Percentiles rank a stretch among this genome's conserved stretches.
phyloP scores from a whole-genome alignment of 2,113 vertebrate genomes.

The Caretta caretta region DNA sequence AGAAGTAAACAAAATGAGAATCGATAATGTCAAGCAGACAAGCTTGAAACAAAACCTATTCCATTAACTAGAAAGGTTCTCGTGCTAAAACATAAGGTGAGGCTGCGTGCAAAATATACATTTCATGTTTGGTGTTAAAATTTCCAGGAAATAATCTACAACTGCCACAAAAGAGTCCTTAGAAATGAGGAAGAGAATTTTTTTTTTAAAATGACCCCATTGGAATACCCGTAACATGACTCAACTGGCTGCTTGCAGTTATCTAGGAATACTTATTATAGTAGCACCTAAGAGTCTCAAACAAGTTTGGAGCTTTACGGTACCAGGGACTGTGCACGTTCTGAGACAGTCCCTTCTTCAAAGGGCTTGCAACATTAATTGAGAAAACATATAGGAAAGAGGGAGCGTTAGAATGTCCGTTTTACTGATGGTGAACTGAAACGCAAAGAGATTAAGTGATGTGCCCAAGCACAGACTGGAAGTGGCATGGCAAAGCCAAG shows the following conservation, averaged over 20 bases:
- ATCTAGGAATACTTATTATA: neutral
- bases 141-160: neutral
- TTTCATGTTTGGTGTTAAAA: neutral
- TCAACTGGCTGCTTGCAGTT: neutral
- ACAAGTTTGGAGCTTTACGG: neutral
- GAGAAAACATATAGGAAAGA: neutral
- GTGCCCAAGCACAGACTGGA: neutral
- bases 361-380: neutral
- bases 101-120: neutral
- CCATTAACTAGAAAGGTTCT: neutral
- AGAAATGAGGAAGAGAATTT: neutral
- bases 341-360: neutral
- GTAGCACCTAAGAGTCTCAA: neutral
- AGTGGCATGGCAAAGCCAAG: neutral
- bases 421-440: neutral
- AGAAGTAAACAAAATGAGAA: neutral
- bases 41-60: neutral
- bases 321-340: neutral
- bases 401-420: neutral
- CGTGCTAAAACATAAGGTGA: neutral
- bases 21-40: neutral
- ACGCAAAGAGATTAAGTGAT: neutral
- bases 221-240: neutral
- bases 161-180: neutral
- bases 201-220: neutral